Evolutionary conservation across 1,140 invertebrate genomes (phyloP), one percentile per base, ranked within the genome.

Genomic region (Metopolophium dirhodum): DNA sequence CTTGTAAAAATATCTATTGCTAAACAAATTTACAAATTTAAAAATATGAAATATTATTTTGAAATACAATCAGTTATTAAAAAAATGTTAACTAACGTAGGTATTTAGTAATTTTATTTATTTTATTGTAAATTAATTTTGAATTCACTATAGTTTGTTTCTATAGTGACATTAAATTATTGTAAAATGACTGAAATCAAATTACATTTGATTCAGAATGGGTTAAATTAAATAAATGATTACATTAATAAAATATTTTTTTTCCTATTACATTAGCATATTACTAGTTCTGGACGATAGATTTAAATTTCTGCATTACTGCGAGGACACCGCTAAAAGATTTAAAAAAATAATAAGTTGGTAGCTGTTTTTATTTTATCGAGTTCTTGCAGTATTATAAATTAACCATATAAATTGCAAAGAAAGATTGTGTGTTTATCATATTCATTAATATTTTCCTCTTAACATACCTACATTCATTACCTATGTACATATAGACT

Each of bases 391-490:
- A 77, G 30, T 14, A 6, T 77, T 77, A 18, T 77, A 77, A 77
- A 77, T 6, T 18, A 77, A 77, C 4, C 30, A n/a, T 18, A n/a
- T 35, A 77, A 77, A n/a, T 77, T 23, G 14, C 7, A 77, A 18
- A 7, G 14, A 77, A 77, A 77, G 30, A 77, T 77, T 77, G 61
- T 77, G 14, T 77, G 4, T 77, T 77, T 77, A 77, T n/a, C 61
- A 77, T 77, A 77, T n/a, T 77, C 61, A 30, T 87, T 47, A 87
- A 87, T n/a, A 86, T 45, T 83, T 87, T 45, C 41, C 9, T 51
- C 47, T 45, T 87, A 30, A 87, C 41, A 49, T n/a, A 77, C 61
- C n/a, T n/a, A 77, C 3, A 68, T 68, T 68, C 30, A n/a, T 68
- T 68, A 77, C 30, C n/a, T 77, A 35, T 77, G 61, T 77, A 77